Evolutionary conservation across 1,140 invertebrate genomes (phyloP).

Genomic region (Zaprionus africanus): DNA sequence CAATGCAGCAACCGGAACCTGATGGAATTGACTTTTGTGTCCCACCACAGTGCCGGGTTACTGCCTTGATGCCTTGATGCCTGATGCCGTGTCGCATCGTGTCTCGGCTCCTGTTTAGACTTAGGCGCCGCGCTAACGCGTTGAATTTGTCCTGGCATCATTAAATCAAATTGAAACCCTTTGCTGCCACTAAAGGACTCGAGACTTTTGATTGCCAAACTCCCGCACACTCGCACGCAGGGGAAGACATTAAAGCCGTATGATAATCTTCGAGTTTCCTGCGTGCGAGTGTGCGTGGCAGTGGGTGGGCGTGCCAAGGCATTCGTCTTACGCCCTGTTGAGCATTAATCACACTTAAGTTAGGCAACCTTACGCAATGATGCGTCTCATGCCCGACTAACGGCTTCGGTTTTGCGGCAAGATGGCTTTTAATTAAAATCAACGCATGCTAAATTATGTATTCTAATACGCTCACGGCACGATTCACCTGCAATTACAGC

Average conservation of each 20-base stretch:
- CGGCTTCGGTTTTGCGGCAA: slow-evolving; percentile 36
- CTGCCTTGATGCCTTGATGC: not conserved
- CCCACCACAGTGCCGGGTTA: slow-evolving; percentile 18
- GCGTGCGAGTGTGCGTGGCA: slow-evolving; percentile 42
- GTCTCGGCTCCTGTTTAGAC: slow-evolving; percentile 46
- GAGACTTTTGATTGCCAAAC: slow-evolving; percentile 76
- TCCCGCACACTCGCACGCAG: slow-evolving; percentile 1
- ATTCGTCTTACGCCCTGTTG: slow-evolving; percentile 59
- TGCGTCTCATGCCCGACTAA: slow-evolving; percentile 47
- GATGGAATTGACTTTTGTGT: slow-evolving; percentile 80
- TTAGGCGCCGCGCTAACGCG: slow-evolving; percentile 46
- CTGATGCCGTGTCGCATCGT: slow-evolving; percentile 7
- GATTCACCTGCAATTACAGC: slow-evolving; percentile 23
- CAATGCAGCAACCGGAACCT: slow-evolving; percentile 79
- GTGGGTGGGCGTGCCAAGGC: slow-evolving; percentile 55
- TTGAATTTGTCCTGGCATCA: slow-evolving; percentile 79
- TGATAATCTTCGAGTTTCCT: slow-evolving; percentile 5
- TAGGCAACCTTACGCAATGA: slow-evolving; percentile 52
- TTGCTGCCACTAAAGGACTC: slow-evolving; percentile 65
- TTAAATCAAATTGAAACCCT: slow-evolving; percentile 82
- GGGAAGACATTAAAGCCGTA: not conserved
- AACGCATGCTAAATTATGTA: slow-evolving; percentile 53
- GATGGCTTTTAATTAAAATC: slow-evolving; percentile 59
- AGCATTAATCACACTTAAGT: slow-evolving; percentile 79
- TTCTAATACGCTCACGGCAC: slow-evolving; percentile 29